These are phyloP conservation scores for Micronycteris hirsuta DNA, from an alignment of 2,113 vertebrate species.

Conservation along the genomic window DNA sequence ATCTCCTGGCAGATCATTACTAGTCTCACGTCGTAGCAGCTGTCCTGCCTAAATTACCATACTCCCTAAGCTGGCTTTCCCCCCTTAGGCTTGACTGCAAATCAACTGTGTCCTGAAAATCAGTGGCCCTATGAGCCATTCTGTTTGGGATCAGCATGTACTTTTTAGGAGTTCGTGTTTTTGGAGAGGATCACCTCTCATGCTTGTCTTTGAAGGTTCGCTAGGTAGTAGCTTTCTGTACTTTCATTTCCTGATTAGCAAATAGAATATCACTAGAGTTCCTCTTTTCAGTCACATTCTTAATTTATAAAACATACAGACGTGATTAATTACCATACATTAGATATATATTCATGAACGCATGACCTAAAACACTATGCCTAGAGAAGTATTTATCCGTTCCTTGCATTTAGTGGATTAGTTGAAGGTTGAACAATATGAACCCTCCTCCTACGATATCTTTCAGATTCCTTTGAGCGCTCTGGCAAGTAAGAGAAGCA, in stretches of 20 bases:
- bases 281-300: not conserved
- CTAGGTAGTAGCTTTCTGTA: not conserved
- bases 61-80: not conserved
- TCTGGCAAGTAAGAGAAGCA: not conserved
- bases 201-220: not conserved
- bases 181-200: not conserved
- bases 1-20: not conserved
- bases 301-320: not conserved
- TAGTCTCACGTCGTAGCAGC: not conserved
- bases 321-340: not conserved
- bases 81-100: not conserved
- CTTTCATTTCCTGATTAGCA: not conserved
- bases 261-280: not conserved
- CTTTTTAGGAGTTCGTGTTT: not conserved
- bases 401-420: not conserved
- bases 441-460: not conserved
- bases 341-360: not conserved
- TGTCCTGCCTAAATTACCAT: not conserved
- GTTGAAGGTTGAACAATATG: not conserved
- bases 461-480: not conserved
- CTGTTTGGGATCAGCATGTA: not conserved
- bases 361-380: not conserved
- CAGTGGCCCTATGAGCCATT: not conserved
- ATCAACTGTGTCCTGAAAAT: not conserved
- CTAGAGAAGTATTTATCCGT: not conserved